phyloP scores from a whole-genome alignment of 2,888 invertebrate species.

The Drosophila neonasuta region DNA sequence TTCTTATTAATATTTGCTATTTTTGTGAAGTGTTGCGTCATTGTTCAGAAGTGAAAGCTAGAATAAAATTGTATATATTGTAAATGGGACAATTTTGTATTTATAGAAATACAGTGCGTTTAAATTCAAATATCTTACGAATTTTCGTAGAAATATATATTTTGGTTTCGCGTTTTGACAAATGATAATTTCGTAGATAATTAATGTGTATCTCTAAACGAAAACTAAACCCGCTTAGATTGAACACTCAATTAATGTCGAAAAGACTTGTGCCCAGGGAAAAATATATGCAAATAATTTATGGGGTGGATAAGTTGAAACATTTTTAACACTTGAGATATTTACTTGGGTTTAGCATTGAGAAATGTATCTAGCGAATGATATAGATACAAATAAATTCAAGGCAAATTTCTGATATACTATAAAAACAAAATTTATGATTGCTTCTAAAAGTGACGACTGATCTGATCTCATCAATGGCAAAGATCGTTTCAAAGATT shows the following conservation, averaged over 20 bases:
- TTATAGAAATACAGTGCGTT: slow-evolving; percentile 54
- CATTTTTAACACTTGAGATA: slow-evolving; percentile 33
- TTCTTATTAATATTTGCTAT: slow-evolving; percentile 3
- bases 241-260: slow-evolving; percentile 42
- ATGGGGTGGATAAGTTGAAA: slow-evolving; percentile 10
- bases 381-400: slow-evolving; percentile 5
- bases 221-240: slow-evolving; percentile 19
- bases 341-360: slow-evolving; percentile 14
- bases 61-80: slow-evolving; percentile 7
- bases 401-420: slow-evolving; percentile 15
- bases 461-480: slow-evolving; percentile 74
- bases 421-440: slow-evolving; percentile 22
- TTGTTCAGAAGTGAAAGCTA: slow-evolving; percentile 12
- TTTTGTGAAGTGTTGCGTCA: slow-evolving; percentile 27
- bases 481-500: slow-evolving; percentile 57
- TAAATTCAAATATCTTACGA: slow-evolving; percentile 41
- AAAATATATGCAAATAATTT: slow-evolving; percentile 11
- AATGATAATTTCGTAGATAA: slow-evolving; percentile 29
- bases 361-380: slow-evolving; percentile 15
- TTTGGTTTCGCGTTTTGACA: slow-evolving; percentile 13
- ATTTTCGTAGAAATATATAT: slow-evolving; percentile 20
- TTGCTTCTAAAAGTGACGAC: slow-evolving; percentile 55
- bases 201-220: slow-evolving; percentile 33
- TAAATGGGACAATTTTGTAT: slow-evolving; percentile 56
- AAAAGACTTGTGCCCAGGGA: neutral